Base-by-base conservation (phyloP, 1,140 invertebrate species). In the Cherax destructor region DNA sequence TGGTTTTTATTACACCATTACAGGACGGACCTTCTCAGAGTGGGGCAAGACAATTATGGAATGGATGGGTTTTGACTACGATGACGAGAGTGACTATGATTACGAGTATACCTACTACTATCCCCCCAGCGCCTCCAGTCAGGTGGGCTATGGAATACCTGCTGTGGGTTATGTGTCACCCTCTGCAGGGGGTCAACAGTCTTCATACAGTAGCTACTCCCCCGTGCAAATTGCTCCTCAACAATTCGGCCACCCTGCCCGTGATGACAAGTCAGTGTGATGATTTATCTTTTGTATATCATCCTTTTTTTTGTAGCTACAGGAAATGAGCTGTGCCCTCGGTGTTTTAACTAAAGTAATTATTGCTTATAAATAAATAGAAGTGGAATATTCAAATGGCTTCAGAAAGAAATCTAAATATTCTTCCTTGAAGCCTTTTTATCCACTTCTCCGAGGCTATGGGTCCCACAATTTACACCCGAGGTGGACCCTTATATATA, bases 181-280 rank as follows among this genome's bases (percentile, higher is more conserved):
- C 13, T 85, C 91, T 9, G 83, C 77, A 16, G 80, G 86, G n/a
- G 61, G 74, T 77, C 61, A 69, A 59, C 84, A 92, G 69, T 85
- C 87, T 47, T 88, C 91, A 30, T 92, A 92, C 86, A 83, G 83
- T 56, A 92, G 84, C 81, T 85, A 92, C 74, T 16, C 47, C 1
- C 87, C 87, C 78, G 50, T 81, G 41, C 79, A 72, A 1, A 18
- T 69, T 1, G 81, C 49, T 24, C 56, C 24, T n/a, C 74, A 10
- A 10, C 59, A 74, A 1, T 41, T 52, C 1, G 83, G 74, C 56
- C 47, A 88, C 9, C 86, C 86, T 7, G 91, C 91, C 41, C 69
- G 91, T 50, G 85, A 92, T 49, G 91, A 92, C 81, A 78, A 85
- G 91, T 92, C 49, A 92, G 91, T 92, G 30, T 41, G 30, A 41